phyloP scores from a whole-genome alignment of 2,888 invertebrate species.

The Heteromyza rotundicornis region DNA sequence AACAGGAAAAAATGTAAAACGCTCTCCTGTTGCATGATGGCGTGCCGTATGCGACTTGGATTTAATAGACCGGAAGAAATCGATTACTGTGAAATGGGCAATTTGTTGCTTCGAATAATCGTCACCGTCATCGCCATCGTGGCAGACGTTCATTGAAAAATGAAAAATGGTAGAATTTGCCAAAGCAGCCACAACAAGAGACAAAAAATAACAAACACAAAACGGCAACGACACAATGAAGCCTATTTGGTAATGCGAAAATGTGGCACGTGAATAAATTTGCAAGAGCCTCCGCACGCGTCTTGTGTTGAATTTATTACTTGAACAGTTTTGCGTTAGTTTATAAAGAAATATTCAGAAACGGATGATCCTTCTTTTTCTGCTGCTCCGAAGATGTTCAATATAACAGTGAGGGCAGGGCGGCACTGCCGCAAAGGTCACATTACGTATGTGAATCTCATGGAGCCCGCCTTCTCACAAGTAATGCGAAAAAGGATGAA shows the following conservation, averaged over 20 bases:
- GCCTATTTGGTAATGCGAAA: background rate
- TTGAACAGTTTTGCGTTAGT: constrained; percentile 49
- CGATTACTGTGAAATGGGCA: constrained; percentile 47
- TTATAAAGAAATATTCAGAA: constrained; percentile 36
- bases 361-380: no score
- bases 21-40: no score
- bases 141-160: background rate
- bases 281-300: background rate
- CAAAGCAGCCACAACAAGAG: background rate
- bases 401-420: background rate
- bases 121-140: background rate
- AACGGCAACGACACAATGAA: no score
- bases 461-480: no score
- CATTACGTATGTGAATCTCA: background rate
- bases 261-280: background rate
- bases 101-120: constrained; percentile 34
- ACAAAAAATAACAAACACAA: background rate
- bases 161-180: background rate
- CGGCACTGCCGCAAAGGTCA: background rate
- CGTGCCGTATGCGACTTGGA: constrained; percentile 21
- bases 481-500: constrained; percentile 2
- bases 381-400: background rate
- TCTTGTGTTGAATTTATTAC: constrained; percentile 41
- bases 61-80: constrained; percentile 52
- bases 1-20: no score